Conservation (phyloP, 2,797 vertebrate genomes). For the Loris lydekkerianus region DNA sequence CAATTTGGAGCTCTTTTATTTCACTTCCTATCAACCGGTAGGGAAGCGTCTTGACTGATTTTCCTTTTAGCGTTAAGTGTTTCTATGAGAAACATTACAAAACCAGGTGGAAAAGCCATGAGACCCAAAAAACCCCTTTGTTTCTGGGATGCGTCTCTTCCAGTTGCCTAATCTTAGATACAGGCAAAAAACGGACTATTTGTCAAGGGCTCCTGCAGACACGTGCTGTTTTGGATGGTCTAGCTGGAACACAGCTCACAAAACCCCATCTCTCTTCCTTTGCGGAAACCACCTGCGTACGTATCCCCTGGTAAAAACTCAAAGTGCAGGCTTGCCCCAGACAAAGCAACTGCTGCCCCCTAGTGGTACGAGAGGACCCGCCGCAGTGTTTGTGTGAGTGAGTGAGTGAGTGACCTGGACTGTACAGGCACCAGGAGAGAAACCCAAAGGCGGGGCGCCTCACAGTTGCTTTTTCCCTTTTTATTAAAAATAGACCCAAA, state of each 20-base stretch:
- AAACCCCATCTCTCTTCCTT: background rate
- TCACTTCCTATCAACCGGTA: background rate
- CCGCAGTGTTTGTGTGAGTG: background rate
- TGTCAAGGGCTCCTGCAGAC: background rate
- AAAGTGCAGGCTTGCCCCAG: background rate
- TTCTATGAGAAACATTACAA: background rate
- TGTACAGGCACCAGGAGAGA: background rate
- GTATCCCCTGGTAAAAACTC: background rate
- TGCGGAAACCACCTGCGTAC: background rate
- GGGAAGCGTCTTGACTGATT: background rate
- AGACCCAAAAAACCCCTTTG: background rate
- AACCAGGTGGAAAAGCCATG: background rate
- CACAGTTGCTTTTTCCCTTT: slow-evolving; percentile 75
- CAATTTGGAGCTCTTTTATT: background rate
- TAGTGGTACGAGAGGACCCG: background rate
- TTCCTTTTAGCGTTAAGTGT: background rate
- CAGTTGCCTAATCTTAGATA: background rate
- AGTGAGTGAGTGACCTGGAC: background rate
- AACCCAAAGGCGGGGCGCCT: slow-evolving; percentile 61
- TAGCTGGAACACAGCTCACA: background rate
- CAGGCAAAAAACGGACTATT: background rate
- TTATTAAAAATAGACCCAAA: slow-evolving; percentile 87
- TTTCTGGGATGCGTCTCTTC: background rate
- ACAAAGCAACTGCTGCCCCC: slow-evolving; percentile 57
- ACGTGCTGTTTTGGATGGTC: background rate